Percentiles rank a stretch among this genome's conserved stretches.
Conservation (phyloP, 35 echinoderm and acorn worm genomes). For the Nesometra sesokonis region DNA sequence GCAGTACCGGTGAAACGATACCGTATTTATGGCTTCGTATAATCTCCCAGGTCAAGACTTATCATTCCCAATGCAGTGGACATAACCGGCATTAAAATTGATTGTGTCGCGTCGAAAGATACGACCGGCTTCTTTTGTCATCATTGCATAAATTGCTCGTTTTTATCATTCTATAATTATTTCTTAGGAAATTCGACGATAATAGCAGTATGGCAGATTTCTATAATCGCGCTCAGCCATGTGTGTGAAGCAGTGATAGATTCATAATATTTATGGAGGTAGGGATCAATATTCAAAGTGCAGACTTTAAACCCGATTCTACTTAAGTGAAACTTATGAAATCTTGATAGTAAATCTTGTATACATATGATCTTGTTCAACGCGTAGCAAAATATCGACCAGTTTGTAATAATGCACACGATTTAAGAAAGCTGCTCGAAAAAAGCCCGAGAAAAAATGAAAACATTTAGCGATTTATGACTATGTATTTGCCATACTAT, state of each 20-base stretch:
- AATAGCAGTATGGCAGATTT: neutral
- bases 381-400: neutral
- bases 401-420: neutral
- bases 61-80: neutral
- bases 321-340: neutral
- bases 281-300: neutral
- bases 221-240: neutral
- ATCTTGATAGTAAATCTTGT: neutral
- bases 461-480: neutral
- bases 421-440: neutral
- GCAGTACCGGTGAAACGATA: neutral
- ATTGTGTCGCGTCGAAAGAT: neutral
- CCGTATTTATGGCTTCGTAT: neutral
- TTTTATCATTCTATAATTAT: neutral
- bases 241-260: neutral
- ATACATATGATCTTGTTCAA: neutral
- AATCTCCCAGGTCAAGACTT: neutral
- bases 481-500: neutral
- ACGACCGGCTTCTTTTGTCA: neutral
- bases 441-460: neutral
- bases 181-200: neutral
- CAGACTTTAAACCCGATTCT: neutral
- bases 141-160: neutral
- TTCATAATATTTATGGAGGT: neutral
- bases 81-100: neutral